phyloP scores from a whole-genome alignment of 35 echinoderm and acorn worm genomes.

The Ophiothrix spiculata region DNA sequence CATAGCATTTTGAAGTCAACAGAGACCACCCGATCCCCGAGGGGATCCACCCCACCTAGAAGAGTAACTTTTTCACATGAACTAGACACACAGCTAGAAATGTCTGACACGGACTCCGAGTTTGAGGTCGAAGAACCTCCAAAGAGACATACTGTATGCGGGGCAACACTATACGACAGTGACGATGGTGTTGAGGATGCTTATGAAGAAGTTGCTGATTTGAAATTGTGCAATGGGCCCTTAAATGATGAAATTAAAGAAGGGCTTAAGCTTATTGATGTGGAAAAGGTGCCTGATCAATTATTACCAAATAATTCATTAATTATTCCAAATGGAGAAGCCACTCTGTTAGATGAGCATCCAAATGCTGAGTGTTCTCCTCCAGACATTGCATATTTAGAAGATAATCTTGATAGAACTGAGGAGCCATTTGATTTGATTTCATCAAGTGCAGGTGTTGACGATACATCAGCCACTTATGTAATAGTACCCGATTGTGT shows the following conservation, averaged over 20 bases:
- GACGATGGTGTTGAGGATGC: not conserved
- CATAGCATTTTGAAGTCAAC: not conserved
- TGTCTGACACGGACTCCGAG: not conserved
- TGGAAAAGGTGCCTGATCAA: not conserved
- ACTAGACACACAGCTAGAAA: conserved; percentile 22
- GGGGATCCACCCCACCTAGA: conserved; percentile 15
- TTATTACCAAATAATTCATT: not conserved
- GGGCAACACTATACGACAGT: not conserved
- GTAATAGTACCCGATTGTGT: not conserved
- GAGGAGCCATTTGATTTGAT: too few relatives aligned
- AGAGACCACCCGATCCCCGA: not conserved
- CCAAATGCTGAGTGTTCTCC: too few relatives aligned
- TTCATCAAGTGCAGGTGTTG: too few relatives aligned
- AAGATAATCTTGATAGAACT: too few relatives aligned
- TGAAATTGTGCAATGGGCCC: not conserved
- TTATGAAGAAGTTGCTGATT: not conserved
- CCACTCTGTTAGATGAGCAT: not conserved
- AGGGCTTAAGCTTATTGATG: not conserved
- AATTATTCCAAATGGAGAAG: not conserved
- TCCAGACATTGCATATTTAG: too few relatives aligned
- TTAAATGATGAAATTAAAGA: not conserved
- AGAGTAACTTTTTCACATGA: conserved; percentile 34
- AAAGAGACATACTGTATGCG: conserved; percentile 16
- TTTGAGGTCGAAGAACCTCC: not conserved
- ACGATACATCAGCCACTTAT: not conserved